phyloP scores from a whole-genome alignment of 2,888 invertebrate genomes.

The Belgica antarctica region DNA sequence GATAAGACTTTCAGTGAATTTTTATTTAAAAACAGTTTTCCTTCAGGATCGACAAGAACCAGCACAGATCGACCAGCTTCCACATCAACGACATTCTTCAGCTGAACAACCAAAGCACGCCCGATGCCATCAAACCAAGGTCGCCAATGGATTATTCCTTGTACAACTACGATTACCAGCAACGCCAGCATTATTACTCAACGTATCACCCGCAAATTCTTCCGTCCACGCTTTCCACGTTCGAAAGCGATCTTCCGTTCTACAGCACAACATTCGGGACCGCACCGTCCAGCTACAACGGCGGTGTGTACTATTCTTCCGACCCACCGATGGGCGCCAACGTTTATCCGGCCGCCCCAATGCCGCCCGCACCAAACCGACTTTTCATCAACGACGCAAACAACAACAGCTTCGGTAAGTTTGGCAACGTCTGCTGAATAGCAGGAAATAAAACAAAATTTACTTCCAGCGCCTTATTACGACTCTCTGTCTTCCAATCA shows the following conservation, averaged over 20 bases:
- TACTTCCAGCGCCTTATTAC: slow-evolving; percentile 29
- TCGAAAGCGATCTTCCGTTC: slow-evolving; percentile 40
- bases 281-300: slow-evolving; percentile 10
- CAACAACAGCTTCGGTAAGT: slow-evolving; percentile 15
- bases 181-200: slow-evolving; percentile 29
- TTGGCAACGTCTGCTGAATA: background rate
- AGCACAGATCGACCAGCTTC: slow-evolving; percentile 32
- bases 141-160: slow-evolving; percentile 24
- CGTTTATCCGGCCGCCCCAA: background rate
- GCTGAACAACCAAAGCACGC: slow-evolving; percentile 19
- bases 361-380: background rate
- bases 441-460: background rate
- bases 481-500: background rate
- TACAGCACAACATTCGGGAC: slow-evolving; percentile 31
- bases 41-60: slow-evolving; percentile 38
- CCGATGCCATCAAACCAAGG: slow-evolving; percentile 5
- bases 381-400: slow-evolving; percentile 25
- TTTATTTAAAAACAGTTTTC: background rate
- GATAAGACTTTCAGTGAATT: background rate
- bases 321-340: background rate
- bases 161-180: slow-evolving; percentile 35
- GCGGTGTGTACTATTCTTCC: slow-evolving; percentile 30
- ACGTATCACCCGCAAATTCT: slow-evolving; percentile 36
- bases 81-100: slow-evolving; percentile 41
- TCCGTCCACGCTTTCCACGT: slow-evolving; percentile 37